Evolutionary conservation across 2,888 invertebrate genomes (phyloP).

Genomic region (Brachypterus glaber): DNA sequence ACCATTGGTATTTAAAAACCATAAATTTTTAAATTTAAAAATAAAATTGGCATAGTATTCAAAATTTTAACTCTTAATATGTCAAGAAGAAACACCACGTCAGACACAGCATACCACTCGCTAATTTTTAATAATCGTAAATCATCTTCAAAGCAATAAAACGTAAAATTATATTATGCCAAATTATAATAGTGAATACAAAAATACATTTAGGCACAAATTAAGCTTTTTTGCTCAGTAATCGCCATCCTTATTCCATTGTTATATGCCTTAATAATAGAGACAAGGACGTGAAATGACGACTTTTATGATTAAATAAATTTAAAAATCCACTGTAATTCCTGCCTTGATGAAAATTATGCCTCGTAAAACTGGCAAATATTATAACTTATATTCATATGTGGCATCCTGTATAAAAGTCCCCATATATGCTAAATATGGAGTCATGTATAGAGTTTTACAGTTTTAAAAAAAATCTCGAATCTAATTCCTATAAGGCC

Average conservation of each 20-base stretch:
- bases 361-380: conserved; percentile 36
- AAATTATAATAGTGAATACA: conserved; percentile 32
- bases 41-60: too few relatives aligned
- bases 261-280: conserved; percentile 30
- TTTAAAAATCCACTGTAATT: conserved; percentile 35
- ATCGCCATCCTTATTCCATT: conserved; percentile 4
- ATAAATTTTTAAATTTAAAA: too few relatives aligned
- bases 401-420: too few relatives aligned
- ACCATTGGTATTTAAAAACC: too few relatives aligned
- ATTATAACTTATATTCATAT: conserved; percentile 28
- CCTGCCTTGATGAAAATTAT: conserved; percentile 36
- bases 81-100: too few relatives aligned
- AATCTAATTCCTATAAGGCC: too few relatives aligned
- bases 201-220: conserved; percentile 7
- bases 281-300: conserved; percentile 30
- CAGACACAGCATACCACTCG: too few relatives aligned
- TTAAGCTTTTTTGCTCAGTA: too few relatives aligned
- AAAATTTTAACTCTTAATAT: too few relatives aligned
- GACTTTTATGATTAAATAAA: conserved; percentile 35
- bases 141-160: conserved; percentile 35
- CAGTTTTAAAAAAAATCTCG: too few relatives aligned
- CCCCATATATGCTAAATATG: too few relatives aligned
- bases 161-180: conserved; percentile 35
- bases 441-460: too few relatives aligned
- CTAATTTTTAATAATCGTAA: conserved; percentile 37